Evolutionary conservation across 2,797 vertebrate genomes (phyloP), one percentile per base, ranked within the genome.

Genomic region (Gallinago solitaria): DNA sequence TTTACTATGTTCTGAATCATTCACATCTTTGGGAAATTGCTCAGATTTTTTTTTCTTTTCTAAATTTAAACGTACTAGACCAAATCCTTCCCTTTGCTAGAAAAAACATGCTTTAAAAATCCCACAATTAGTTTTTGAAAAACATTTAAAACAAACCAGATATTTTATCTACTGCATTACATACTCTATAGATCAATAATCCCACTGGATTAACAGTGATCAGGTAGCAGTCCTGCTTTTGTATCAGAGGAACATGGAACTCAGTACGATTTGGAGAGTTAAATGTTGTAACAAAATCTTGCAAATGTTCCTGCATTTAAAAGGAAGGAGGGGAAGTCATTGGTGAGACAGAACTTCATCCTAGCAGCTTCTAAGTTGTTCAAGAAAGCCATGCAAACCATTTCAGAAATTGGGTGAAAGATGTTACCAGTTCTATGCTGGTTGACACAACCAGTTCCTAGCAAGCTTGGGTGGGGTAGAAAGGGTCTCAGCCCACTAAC

Each of bases 191-290:
- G 77, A 97, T 96, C 95, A 90, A 96, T 96, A 97, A 96, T 33
- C 82, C 91, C 89, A 87, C 89, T 76, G 89, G 84, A 96, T 83
- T 92, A 94, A 97, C 87, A 95, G 84, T 92, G 95, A 97, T 69
- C 90, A 88, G 64, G 94, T 92, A 93, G 84, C 45, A 84, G 51
- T 41, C 65, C 64, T 59, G 39, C 83, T 79, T 92, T 95, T 81
- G 64, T 32, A 19, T 73, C 53, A 89, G 85, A 94, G 59, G 61
- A 94, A 83, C 96, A 88, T 37, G 45, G 76, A 91, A 93, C 33
- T 68, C 90, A 83, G 61, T 63, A 70, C 39, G 18, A 69, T 73
- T 45, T 75, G 69, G 80, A 83, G 67, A 54, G 33, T 60, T 73
- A 70, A 93, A 78, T 39, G 48, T 83, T 63, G 67, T 14, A 71